Evolutionary conservation across 2,888 invertebrate species (phyloP), one percentile per base, ranked within the genome.

Genomic region (Leucania comma): DNA sequence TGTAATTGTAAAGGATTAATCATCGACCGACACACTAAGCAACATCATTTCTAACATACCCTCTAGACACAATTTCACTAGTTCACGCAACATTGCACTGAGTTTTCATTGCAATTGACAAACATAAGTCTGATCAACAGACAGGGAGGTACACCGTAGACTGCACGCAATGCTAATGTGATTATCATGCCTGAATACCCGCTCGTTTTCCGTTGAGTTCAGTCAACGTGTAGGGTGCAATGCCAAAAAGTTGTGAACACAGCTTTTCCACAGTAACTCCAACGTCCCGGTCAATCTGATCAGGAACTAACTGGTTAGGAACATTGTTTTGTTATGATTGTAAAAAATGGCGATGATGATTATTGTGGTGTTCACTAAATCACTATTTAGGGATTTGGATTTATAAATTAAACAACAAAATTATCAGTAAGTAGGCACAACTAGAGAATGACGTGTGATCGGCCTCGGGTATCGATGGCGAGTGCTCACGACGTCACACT

Each of bases 101-200:
- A 17, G 3, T 50, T 24, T 42, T 22, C 8, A 54, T 9, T 0
- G 3, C 17, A 35, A 8, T 5, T 8, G 2, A 29, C 22, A 4
- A 35, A 20, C 14, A 29, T 24, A 50, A 29, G 48, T 56, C 35
- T 26, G 9, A 5, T 14, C 35, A 58, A 14, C 38, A 26, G 9
- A 46, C 20, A 14, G n/a, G 4, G 8, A 22, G 4, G 14, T 29
- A 57, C 12, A 50, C 12, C 24, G 20, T 22, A 38, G 26, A 46
- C 26, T 58, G 26, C 35, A 38, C 58, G 58, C 67, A 53, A 66
- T 26, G 32, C 20, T 73, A 42, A 71, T 48, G 32, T 78, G 38
- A 54, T 78, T 59, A 78, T 78, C 48, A 24, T 48, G 71, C 78
- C 29, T 71, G 78, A 71, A 59, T 59, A 22, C 26, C 3, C 17